phyloP scores from a whole-genome alignment of 1,140 invertebrate species.

The Panulirus ornatus region DNA sequence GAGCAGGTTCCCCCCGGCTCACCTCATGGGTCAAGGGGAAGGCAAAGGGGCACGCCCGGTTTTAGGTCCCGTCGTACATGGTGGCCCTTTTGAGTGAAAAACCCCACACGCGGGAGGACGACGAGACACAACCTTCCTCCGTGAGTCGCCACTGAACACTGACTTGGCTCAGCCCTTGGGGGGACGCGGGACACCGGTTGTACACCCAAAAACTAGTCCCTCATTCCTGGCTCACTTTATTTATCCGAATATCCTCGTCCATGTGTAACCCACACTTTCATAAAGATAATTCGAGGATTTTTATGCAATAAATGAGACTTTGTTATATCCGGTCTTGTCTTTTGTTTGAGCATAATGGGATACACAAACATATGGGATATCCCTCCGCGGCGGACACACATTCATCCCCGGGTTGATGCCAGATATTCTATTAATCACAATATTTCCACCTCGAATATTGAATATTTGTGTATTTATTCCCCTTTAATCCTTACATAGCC shows the following conservation, averaged over 20 bases:
- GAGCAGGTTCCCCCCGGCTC: background rate
- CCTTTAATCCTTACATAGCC: no score
- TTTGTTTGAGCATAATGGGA: background rate
- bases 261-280: no score
- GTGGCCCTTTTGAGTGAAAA: slow-evolving; percentile 12
- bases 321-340: no score
- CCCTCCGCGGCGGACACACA: background rate
- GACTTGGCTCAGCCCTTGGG: background rate
- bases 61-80: background rate
- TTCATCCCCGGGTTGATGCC: slow-evolving; percentile 1
- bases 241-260: no score
- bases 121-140: background rate
- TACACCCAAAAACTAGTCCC: slow-evolving; percentile 8
- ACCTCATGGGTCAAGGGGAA: background rate
- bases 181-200: slow-evolving; percentile 9
- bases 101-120: background rate
- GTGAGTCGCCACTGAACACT: slow-evolving; percentile 11
- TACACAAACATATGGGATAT: background rate
- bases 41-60: background rate
- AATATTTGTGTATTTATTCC: no score
- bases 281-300: no score
- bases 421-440: slow-evolving; percentile 10
- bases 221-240: no score
- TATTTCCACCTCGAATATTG: background rate
- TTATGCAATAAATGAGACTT: no score